Conservation (phyloP, 2,113 vertebrate genomes). For the Sprattus sprattus region DNA sequence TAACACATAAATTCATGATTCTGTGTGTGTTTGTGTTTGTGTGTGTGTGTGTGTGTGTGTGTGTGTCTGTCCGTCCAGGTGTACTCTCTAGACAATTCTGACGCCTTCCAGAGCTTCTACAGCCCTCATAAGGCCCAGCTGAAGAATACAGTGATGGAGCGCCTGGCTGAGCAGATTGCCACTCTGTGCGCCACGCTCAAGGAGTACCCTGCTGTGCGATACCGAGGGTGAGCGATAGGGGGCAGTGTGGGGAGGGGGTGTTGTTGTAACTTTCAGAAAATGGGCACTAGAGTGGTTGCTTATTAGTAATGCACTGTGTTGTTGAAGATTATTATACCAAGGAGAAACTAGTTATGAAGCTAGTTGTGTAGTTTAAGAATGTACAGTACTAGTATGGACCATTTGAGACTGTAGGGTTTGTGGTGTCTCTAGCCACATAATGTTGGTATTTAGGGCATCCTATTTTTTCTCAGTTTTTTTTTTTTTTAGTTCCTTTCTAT, state of each 20-base stretch:
- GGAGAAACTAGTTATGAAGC: too few species aligned
- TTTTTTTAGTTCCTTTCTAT: too few species aligned
- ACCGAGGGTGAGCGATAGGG: slow-evolving; percentile 80
- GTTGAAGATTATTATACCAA: too few species aligned
- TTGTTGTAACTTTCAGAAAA: too few species aligned
- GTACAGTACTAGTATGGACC: too few species aligned
- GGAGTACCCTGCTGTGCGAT: slow-evolving; percentile 94
- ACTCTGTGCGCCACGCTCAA: slow-evolving; percentile 93
- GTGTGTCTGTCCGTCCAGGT: slow-evolving; percentile 70
- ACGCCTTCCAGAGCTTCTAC: slow-evolving; percentile 97
- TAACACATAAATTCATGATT: not conserved
- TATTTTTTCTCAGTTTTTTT: too few species aligned
- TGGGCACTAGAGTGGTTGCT: too few species aligned
- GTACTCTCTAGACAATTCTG: slow-evolving; percentile 86
- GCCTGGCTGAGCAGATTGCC: slow-evolving; percentile 91
- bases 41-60: too few species aligned
- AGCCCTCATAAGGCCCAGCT: slow-evolving; percentile 94
- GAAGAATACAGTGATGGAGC: slow-evolving; percentile 92
- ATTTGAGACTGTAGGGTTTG: too few species aligned
- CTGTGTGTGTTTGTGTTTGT: not conserved
- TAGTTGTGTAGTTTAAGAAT: not conserved
- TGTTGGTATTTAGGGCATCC: too few species aligned
- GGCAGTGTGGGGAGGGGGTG: not conserved
- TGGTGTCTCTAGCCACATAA: too few species aligned
- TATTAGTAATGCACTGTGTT: too few species aligned